Evolutionary conservation across 2,113 vertebrate genomes (phyloP).

Genomic region (Laticauda colubrina): DNA sequence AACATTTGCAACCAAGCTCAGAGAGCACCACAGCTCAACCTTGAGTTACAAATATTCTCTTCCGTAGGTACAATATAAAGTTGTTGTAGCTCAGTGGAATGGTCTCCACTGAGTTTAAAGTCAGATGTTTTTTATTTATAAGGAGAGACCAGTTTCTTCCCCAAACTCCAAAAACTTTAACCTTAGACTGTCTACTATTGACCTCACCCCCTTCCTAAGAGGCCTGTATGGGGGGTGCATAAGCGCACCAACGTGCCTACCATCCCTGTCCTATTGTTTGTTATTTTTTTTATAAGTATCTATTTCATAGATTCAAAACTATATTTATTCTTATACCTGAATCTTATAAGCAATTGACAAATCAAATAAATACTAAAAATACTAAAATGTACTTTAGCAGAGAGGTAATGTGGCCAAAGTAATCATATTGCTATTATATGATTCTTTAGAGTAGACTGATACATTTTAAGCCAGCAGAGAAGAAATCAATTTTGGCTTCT

Average conservation of each 20-base stretch:
- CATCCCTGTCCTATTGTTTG: too few species aligned
- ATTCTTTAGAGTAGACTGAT: not conserved
- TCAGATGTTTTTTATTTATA: not conserved
- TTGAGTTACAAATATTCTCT: not conserved
- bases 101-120: not conserved
- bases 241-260: too few species aligned
- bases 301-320: too few species aligned
- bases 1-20: not conserved
- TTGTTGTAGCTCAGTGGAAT: not conserved
- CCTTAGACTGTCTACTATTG: too few species aligned
- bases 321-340: too few species aligned
- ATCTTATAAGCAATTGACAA: too few species aligned
- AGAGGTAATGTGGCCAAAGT: not conserved
- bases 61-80: not conserved
- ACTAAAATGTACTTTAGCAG: not conserved
- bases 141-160: not conserved
- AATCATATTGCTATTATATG: not conserved
- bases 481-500: not conserved
- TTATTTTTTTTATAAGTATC: too few species aligned
- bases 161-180: too few species aligned
- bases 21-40: not conserved
- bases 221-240: too few species aligned
- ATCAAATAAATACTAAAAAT: too few species aligned
- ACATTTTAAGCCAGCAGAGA: not conserved
- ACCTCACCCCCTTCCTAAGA: too few species aligned